Evolutionary conservation across 2,888 invertebrate genomes (phyloP).

Genomic region (Tipula confusa): DNA sequence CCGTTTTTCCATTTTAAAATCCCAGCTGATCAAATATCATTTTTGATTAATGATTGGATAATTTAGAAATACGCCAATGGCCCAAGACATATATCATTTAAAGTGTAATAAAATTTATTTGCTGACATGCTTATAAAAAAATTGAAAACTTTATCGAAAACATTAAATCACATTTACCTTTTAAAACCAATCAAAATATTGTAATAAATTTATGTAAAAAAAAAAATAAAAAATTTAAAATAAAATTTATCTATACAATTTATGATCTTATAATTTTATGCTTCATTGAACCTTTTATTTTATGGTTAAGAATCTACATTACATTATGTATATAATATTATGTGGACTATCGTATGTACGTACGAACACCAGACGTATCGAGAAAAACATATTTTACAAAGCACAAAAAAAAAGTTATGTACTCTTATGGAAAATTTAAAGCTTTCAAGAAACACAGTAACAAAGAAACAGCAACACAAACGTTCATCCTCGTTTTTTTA

Average conservation of each 20-base stretch:
- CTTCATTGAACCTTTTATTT: conserved; percentile 12
- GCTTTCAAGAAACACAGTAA: background rate
- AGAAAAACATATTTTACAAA: background rate
- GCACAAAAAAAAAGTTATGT: background rate
- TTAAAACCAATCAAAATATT: background rate
- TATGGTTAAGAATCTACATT: background rate
- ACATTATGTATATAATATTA: too few species aligned
- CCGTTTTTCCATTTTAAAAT: background rate
- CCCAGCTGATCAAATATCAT: background rate
- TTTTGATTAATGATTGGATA: background rate
- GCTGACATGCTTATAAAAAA: background rate
- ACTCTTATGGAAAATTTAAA: background rate
- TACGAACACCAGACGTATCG: background rate
- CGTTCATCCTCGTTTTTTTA: background rate
- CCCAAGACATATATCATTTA: background rate
- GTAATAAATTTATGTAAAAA: background rate
- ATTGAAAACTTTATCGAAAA: background rate
- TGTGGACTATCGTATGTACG: background rate
- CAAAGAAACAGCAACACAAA: background rate
- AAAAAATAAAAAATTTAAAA: background rate
- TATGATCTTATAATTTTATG: background rate
- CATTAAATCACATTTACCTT: background rate
- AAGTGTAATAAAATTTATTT: background rate
- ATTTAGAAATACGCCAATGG: background rate
- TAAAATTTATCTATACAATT: background rate